Base-by-base conservation (phyloP, 2,113 vertebrate genomes). In the Psittacara wagleri region DNA sequence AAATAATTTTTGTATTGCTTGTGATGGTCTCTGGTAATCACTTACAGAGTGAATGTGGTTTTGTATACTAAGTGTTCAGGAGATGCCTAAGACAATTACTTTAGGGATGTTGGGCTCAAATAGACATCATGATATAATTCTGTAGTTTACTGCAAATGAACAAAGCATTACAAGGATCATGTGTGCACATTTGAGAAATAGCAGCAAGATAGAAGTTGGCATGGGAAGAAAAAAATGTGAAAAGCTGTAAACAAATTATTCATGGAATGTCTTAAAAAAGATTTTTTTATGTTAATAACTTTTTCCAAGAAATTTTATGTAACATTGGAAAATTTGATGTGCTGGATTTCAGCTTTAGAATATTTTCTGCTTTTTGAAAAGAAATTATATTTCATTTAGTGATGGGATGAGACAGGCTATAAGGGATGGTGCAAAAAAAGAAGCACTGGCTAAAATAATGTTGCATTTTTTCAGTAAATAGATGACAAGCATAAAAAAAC, bases 101-200 rank as follows among this genome's bases (percentile, higher is more conserved):
- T 83, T 37, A 81, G 80, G 91, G 92, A 88, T 88, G 86, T 94
- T 91, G 83, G 80, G 37, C 46, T 73, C 68, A 83, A 72, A 72
- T 2, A 93, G 61, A 78, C 49, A 46, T 63, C 54, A 92, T 92
- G 73, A 48, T 76, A 73, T 46, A 69, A 63, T 94, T 57, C 59
- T 68, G 70, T n/a, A 79, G 13, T 37, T 84, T 88, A 48, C 91
- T 91, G 54, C 27, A 92, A 83, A 74, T 31, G 7, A 77, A 73
- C 31, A 69, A 96, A 92, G 23, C 33, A 72, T 52, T 83, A 80
- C 13, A 77, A 77, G 33, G 62, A 86, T 62, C 25, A 25, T n/a
- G 11, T 80, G 75, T 62, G 61, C 3, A 4, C 6, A 28, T 66
- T 17, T 74, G 59, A 92, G 59, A 74, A 91, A 81, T 66, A 93